Evolutionary conservation across 30 jellyfish, hydroid and myxozoan species (phyloP), one percentile per base, ranked within the genome.

Genomic region (Turritopsis rubra): DNA sequence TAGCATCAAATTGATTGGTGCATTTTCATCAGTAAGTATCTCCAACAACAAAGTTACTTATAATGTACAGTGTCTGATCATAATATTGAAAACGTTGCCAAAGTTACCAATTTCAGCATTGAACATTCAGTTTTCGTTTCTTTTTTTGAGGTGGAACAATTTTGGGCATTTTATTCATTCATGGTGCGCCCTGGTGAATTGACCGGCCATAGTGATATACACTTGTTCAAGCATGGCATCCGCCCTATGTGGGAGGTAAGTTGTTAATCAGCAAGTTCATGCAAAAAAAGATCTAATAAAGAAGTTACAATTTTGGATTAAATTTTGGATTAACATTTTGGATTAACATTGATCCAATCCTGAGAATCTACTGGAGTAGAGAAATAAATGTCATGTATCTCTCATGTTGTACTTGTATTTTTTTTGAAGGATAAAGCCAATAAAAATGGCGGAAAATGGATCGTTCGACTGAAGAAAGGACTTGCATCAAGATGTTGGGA

Each of bases 171-270:
- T 77, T 93, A 93, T 79, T 82, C 96, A 5, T 86, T 85, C 88
- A 87, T 93, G 96, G 99, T 85, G 1, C 86, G 96, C n/a, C 99
- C 99, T 8, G 97, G 99, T 16, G 99, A 93, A 71, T 73, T 93
- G 52, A 94, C 99, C 7, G 97, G 96, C 7, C 96, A 93, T 87
- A 87, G 99, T 88, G 96, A 88, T 81, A 88, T 93, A 74, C 99
- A 93, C 74, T 79, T 93, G 22, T 93, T 93, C 84, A 93, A 93
- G 75, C 95, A 93, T 86, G 99, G 99, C 25, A 93, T 93, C 4
- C 75, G 99, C 52, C 99, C 99, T 28, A 93, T 93, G 99, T 93
- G 99, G 99, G 99, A 93, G 97, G 98, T 92, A 28, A 21, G 93
- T 71, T 41, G 60, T 3, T 41, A 13, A 41, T 54, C 72, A 54